Percentiles rank a stretch among this genome's conserved stretches.
These are phyloP conservation scores for Gymnodraco acuticeps DNA, from an alignment of 2,797 vertebrate species.

Conservation along the genomic window DNA sequence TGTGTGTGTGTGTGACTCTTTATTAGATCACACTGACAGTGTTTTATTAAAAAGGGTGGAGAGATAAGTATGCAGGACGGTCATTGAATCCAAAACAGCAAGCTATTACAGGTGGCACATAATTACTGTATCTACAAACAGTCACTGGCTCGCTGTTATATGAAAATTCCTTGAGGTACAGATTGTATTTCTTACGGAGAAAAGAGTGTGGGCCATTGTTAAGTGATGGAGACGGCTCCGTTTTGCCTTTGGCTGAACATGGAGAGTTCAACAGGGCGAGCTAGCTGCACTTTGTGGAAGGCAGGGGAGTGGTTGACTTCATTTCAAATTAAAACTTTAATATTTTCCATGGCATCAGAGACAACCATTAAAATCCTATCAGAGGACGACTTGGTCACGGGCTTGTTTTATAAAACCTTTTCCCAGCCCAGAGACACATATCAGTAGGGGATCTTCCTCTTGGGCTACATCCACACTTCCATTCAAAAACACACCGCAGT, in stretches of 20 bases:
- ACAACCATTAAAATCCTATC: slow-evolving; percentile 81
- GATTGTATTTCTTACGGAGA: slow-evolving; percentile 71
- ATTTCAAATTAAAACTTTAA: slow-evolving; percentile 79
- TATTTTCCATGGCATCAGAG: slow-evolving; percentile 82
- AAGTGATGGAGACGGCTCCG: slow-evolving; percentile 64
- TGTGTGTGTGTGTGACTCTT: slow-evolving; percentile 46
- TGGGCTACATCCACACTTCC: slow-evolving; percentile 58
- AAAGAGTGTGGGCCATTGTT: slow-evolving; percentile 72
- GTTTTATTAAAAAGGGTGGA: slow-evolving; percentile 85
- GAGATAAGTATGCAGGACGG: slow-evolving; percentile 78
- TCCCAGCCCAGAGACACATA: slow-evolving; percentile 64
- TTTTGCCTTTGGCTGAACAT: slow-evolving; percentile 69
- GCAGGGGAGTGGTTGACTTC: slow-evolving; percentile 75
- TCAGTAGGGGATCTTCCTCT: slow-evolving; percentile 71
- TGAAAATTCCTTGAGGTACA: slow-evolving; percentile 70
- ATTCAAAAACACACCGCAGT: slow-evolving; percentile 66
- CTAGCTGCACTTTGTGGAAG: slow-evolving; percentile 34
- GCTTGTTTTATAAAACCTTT: slow-evolving; percentile 71
- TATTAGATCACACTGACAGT: slow-evolving; percentile 81
- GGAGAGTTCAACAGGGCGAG: slow-evolving; percentile 58
- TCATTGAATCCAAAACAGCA: slow-evolving; percentile 75
- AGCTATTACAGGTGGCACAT: slow-evolving; percentile 81
- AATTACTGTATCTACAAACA: slow-evolving; percentile 83
- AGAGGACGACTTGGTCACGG: slow-evolving; percentile 61
- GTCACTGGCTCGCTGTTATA: slow-evolving; percentile 64